Percentiles rank a stretch among this genome's conserved stretches.
These are phyloP conservation scores for Lycaena phlaeas DNA, from an alignment of 2,888 invertebrate species.

Conservation along the genomic window DNA sequence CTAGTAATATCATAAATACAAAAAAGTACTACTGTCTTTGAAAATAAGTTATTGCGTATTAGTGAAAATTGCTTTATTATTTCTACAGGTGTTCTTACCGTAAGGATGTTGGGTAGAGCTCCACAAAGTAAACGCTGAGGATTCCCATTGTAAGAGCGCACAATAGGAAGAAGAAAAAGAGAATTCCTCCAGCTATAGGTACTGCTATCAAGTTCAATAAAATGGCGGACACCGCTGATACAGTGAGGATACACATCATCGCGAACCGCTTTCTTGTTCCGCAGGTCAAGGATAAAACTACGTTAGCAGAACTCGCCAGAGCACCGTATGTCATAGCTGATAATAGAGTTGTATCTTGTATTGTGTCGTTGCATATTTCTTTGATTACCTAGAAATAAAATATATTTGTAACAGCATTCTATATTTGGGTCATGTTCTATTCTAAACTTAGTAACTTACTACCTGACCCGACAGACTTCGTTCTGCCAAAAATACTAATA, in stretches of 20 bases:
- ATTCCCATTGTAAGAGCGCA: slow-evolving; percentile 61
- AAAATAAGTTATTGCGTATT: no score
- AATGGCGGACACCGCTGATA: slow-evolving; percentile 41
- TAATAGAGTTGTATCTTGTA: slow-evolving; percentile 54
- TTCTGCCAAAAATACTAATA: no score
- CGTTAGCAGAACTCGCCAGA: slow-evolving; percentile 46
- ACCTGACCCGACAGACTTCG: no score
- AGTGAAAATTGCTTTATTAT: not conserved
- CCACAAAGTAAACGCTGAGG: slow-evolving; percentile 61
- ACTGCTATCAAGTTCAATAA: slow-evolving; percentile 44
- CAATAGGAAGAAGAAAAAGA: slow-evolving; percentile 60
- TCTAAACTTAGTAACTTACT: no score
- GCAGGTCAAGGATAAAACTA: slow-evolving; percentile 55
- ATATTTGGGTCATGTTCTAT: no score
- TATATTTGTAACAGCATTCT: no score
- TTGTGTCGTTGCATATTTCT: slow-evolving; percentile 54
- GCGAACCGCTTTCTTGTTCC: slow-evolving; percentile 51
- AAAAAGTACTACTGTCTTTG: no score
- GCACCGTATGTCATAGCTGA: slow-evolving; percentile 62
- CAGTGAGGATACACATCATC: slow-evolving; percentile 45
- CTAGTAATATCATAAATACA: no score
- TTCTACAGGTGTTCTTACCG: slow-evolving; percentile 35
- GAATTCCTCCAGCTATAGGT: slow-evolving; percentile 55
- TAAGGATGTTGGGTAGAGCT: slow-evolving; percentile 59
- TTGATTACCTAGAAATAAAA: slow-evolving; percentile 27